Percentiles rank a stretch among this genome's conserved stretches.
Evolutionary conservation across 1,140 invertebrate genomes (phyloP).

Genomic region (Calosoma granatense): DNA sequence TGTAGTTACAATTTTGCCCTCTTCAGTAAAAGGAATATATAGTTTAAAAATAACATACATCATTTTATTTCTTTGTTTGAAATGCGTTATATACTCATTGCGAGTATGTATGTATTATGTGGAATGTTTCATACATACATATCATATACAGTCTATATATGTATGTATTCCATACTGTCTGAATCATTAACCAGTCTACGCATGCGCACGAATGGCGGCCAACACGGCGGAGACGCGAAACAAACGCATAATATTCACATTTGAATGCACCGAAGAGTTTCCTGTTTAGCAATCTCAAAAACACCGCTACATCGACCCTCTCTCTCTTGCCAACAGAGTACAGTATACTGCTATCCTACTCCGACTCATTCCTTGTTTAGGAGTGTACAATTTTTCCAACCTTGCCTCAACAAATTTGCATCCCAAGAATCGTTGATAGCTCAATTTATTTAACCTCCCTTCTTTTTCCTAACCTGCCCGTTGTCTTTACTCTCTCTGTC

Average conservation of each 20-base stretch:
- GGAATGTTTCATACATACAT: too few species aligned
- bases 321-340: not conserved
- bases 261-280: slow-evolving; percentile 12
- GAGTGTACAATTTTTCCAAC: not conserved
- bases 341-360: not conserved
- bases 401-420: not conserved
- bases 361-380: not conserved
- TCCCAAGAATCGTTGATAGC: not conserved
- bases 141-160: too few species aligned
- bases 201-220: not conserved
- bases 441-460: not conserved
- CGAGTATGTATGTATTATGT: too few species aligned
- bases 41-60: too few species aligned
- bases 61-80: too few species aligned
- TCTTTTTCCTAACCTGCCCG: not conserved
- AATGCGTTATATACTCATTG: too few species aligned
- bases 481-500: not conserved
- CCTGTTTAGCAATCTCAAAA: slow-evolving; percentile 8
- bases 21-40: too few species aligned
- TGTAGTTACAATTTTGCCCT: too few species aligned
- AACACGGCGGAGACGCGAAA: not conserved
- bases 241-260: slow-evolving; percentile 16
- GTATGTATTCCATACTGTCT: not conserved
- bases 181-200: not conserved
- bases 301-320: not conserved